Base-by-base conservation (phyloP, 2,113 vertebrate species). In the Alligator sinensis region DNA sequence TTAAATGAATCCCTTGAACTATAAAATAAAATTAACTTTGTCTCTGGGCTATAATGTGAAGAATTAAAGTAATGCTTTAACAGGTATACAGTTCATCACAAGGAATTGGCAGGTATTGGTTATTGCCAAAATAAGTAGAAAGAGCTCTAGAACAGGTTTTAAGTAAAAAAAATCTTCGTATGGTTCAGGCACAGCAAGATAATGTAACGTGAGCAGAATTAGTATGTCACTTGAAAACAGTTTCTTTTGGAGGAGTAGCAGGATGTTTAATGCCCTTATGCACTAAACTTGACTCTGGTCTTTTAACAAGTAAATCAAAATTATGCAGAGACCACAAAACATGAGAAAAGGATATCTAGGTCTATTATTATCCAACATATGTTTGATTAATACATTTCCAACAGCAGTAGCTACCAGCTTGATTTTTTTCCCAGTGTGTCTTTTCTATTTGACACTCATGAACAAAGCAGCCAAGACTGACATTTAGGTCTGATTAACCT, bases 131-230 rank as follows among this genome's bases (percentile, higher is more conserved):
- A 87, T 11, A 79, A 89, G 57, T 66, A 17, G 2, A 57, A 92
- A 95, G 82, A 80, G n/a, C n/a, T 86, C 58, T 80, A 60, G 58
- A 93, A 80, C 76, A 87, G 89, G 22, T 82, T 77, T 11, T 3
- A 30, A 89, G n/a, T 80, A 2, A 59, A 92, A 88, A 88, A 86
- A 58, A 9, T 59, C 55, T 27, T 72, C 14, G 17, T 54, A 5
- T 91, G 8, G 89, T 95, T 84, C 22, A 92, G 54, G 76, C 79
- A 83, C 4, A 60, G 60, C 28, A 63, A 7, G 30, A 75, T 91
- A 93, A 88, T 88, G 57, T 91, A 93, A 88, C 86, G 57, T 66
- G 63, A 88, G 86, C 57, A 28, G 80, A 93, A 96, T 93, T 93
- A 81, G 90, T 59, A 84, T 93, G 70, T 14, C 15, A 93, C 24